Conservation (phyloP, 2,888 invertebrate genomes). For the Erynnis tages region DNA sequence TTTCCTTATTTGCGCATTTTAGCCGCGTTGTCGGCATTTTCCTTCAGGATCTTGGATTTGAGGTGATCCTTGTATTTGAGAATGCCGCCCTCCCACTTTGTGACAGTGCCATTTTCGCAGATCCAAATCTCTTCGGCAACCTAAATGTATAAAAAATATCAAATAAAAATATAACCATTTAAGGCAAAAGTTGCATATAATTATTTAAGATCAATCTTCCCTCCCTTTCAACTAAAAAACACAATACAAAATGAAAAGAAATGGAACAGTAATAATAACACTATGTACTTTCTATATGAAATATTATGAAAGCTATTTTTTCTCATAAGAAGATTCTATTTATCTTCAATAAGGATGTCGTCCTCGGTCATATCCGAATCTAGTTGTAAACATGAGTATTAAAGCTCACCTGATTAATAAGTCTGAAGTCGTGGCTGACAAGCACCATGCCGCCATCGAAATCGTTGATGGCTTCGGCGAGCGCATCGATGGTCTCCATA, state of each 20-base stretch:
- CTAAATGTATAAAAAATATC: constrained; percentile 70
- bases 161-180: no score
- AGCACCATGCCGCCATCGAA: constrained; percentile 99
- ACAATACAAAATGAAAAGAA: no score
- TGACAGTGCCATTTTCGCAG: constrained; percentile 96
- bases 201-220: neutral
- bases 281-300: no score
- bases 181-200: neutral
- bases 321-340: no score
- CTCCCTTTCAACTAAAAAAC: no score
- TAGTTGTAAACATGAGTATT: no score
- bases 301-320: no score
- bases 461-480: constrained; percentile 98
- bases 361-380: no score
- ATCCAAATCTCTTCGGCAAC: constrained; percentile 99
- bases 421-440: constrained; percentile 99
- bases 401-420: constrained; percentile 94
- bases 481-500: constrained; percentile 98
- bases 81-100: constrained; percentile 98
- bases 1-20: constrained; percentile 67
- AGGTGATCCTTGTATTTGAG: constrained; percentile 97
- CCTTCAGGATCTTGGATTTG: constrained; percentile 91
- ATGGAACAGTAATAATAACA: no score
- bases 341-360: no score
- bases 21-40: constrained; percentile 80